Evolutionary conservation across 1,140 invertebrate species (phyloP), one percentile per base, ranked within the genome.

Genomic region (Zophobas atratus): DNA sequence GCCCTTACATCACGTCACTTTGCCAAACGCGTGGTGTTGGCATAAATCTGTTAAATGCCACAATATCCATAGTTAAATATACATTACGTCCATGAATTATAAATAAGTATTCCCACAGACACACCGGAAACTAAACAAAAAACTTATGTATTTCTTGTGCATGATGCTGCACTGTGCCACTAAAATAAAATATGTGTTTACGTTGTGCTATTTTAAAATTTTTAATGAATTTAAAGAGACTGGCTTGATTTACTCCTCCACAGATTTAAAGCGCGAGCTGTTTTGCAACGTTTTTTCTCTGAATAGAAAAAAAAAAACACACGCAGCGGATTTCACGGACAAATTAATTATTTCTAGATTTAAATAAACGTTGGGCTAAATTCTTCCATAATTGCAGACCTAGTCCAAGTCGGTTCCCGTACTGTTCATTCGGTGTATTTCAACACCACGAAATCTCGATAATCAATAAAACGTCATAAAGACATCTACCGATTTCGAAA

Each of bases 121-220:
- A 33, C 70, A 55, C 71, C 71, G 71, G 71, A 73, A 73, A 73
- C 39, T 38, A 73, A 56, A 73, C 33, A 72, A 73, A 73, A 72
- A 72, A 39, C 2, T 57, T 48, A 41, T 67, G 39, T 67, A 34
- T n/a, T 51, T 51, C 49, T 38, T 63, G 4, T 38, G 36, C 35
- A 3, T 35, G 2, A 63, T 63, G 41, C 32, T 67, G 41, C 36
- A 67, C 38, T 48, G 56, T 60, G 56, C 56, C 56, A 39, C 34
- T 39, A 67, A 67, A 67, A 67, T 38, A 67, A 67, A 67, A 67
- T 67, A 67, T 67, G 38, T 67, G 60, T 67, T 67, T 67, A 67
- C 60, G 32, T 67, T 67, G 6, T 4, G 35, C 60, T 67, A 67
- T 67, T 67, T 67, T 67, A 43, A 43, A 57, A 67, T 20, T 41